Percentiles rank a stretch among this genome's conserved stretches.
Evolutionary conservation across 2,888 invertebrate genomes (phyloP).

Genomic region (Acanthococcus lagerstroemiae): DNA sequence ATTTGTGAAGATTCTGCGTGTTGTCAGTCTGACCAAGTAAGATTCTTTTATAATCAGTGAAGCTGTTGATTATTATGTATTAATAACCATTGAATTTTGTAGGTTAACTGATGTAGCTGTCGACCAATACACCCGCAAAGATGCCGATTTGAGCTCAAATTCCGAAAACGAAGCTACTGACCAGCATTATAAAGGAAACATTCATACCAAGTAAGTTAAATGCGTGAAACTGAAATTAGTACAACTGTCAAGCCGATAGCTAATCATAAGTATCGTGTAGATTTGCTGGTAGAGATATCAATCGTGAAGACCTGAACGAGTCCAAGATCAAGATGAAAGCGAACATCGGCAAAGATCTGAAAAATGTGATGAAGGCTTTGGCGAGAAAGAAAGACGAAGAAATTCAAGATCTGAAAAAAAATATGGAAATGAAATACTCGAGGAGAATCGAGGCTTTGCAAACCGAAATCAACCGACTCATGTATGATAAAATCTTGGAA

Average conservation of each 20-base stretch:
- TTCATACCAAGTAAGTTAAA: background rate
- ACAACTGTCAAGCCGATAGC: too few relatives aligned
- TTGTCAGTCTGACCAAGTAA: too few relatives aligned
- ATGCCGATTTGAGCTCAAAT: background rate
- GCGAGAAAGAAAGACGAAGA: constrained; percentile 22
- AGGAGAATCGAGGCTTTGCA: constrained; percentile 12
- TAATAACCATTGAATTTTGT: too few relatives aligned
- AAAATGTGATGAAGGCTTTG: too few relatives aligned
- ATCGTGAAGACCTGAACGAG: background rate
- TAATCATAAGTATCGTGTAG: too few relatives aligned
- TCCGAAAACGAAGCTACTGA: background rate
- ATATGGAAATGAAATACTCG: constrained; percentile 2
- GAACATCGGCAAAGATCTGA: too few relatives aligned
- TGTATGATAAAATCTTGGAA: constrained; percentile 15
- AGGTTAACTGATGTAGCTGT: background rate
- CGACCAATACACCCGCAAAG: background rate
- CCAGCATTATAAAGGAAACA: background rate
- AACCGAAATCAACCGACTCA: constrained; percentile 1
- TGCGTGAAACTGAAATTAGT: background rate
- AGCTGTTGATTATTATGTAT: too few relatives aligned
- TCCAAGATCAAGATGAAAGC: constrained; percentile 12
- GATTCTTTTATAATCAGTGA: too few relatives aligned
- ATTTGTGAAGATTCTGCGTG: too few relatives aligned
- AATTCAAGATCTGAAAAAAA: constrained; percentile 6
- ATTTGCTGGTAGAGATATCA: background rate